Percentiles rank a stretch among this genome's conserved stretches.
Evolutionary conservation across 2,888 invertebrate genomes (phyloP).

Genomic region (Orchesellides sinensis): DNA sequence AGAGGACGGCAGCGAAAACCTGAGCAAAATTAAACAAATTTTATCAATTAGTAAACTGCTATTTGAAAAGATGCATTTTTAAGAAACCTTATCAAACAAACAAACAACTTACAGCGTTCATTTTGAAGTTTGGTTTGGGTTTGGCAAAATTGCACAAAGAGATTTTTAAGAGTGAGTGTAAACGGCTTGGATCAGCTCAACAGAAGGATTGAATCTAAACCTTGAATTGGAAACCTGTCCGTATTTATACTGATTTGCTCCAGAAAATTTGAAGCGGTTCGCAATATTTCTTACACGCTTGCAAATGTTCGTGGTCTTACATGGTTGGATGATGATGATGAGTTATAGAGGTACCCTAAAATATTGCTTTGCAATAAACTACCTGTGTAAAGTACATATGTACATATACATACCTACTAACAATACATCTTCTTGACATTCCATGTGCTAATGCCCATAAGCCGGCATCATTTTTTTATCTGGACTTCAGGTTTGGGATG

Average conservation of each 20-base stretch:
- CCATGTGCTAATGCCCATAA: too few species aligned
- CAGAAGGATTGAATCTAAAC: slow-evolving; percentile 36
- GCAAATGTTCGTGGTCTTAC: too few species aligned
- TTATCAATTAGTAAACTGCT: not conserved
- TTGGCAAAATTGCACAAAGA: slow-evolving; percentile 36
- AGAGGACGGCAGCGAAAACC: slow-evolving; percentile 44
- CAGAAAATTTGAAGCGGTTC: too few species aligned
- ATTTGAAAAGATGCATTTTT: not conserved
- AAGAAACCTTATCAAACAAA: not conserved
- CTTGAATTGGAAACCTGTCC: not conserved
- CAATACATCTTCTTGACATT: too few species aligned
- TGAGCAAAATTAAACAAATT: slow-evolving; percentile 11
- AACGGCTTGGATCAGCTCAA: slow-evolving; percentile 58
- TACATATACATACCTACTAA: too few species aligned
- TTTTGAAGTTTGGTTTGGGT: slow-evolving; percentile 27
- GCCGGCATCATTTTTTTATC: not conserved
- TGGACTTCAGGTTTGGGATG: not conserved
- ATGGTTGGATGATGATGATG: too few species aligned
- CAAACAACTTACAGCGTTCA: slow-evolving; percentile 57
- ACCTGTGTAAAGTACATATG: too few species aligned
- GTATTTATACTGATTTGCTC: slow-evolving; percentile 35
- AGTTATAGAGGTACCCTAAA: not conserved
- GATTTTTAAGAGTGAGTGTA: slow-evolving; percentile 23
- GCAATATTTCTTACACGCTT: too few species aligned
- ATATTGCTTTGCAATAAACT: too few species aligned